These are phyloP conservation scores for Coenobita brevimanus DNA, from an alignment of 1,140 invertebrate genomes.

Conservation along the genomic window DNA sequence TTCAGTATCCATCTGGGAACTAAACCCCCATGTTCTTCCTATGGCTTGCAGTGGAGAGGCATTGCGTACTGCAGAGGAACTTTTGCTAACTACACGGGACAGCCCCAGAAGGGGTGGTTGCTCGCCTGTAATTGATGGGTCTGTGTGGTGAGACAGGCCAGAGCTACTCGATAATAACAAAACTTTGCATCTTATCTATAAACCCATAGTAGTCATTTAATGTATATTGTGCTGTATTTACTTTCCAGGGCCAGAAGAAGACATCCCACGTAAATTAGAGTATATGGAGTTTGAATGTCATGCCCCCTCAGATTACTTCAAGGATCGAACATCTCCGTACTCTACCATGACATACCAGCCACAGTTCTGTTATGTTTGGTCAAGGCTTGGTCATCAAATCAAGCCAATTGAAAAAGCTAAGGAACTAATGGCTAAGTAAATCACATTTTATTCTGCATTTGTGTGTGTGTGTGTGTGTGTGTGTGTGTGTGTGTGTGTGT, in stretches of 20 bases:
- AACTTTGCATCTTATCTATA: not conserved
- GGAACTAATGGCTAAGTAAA: conserved; percentile 55
- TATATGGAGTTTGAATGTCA: conserved; percentile 95
- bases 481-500: no score
- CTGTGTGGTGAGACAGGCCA: no score
- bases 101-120: no score
- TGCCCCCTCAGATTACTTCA: conserved; percentile 92
- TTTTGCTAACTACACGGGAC: no score
- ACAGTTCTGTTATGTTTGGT: conserved; percentile 61
- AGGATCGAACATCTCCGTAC: conserved; percentile 84
- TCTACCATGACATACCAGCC: conserved; percentile 73
- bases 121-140: no score
- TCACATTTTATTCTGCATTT: no score
- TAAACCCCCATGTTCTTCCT: no score
- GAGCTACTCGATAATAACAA: no score
- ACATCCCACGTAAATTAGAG: conserved; percentile 88
- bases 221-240: not conserved
- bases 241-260: conserved; percentile 89
- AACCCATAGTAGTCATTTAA: not conserved
- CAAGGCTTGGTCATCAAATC: conserved; percentile 57
- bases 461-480: no score
- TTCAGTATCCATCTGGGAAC: no score
- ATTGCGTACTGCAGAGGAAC: no score
- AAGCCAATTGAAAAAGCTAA: conserved; percentile 63
- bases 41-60: no score